phyloP scores from a whole-genome alignment of 2,113 vertebrate species.

The Morone chrysops region DNA sequence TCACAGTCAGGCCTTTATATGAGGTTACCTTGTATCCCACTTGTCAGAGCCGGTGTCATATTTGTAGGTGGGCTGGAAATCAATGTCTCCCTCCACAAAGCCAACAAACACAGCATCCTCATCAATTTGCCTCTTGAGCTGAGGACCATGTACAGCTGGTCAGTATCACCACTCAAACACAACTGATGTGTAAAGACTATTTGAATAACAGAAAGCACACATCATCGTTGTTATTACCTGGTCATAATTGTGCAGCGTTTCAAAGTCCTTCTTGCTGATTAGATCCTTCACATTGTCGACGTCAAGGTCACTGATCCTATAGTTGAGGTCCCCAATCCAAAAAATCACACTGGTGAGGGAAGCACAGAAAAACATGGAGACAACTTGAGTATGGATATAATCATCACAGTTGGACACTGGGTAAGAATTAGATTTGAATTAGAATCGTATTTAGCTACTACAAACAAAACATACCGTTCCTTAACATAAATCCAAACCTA shows the following conservation, averaged over 20 bases:
- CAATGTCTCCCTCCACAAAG: conserved; percentile 91
- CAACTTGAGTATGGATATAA: background rate
- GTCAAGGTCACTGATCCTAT: conserved; percentile 92
- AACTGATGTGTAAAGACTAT: background rate
- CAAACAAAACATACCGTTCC: background rate
- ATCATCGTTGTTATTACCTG: conserved; percentile 85
- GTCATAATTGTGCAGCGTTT: conserved; percentile 87
- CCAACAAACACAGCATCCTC: conserved; percentile 90
- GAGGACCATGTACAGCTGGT: conserved; percentile 26
- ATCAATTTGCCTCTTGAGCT: conserved; percentile 94
- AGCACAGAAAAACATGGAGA: background rate
- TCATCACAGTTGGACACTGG: background rate
- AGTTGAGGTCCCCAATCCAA: conserved; percentile 98
- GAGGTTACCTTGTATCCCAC: conserved; percentile 96
- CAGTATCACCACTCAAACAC: conserved; percentile 9
- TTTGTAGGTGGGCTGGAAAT: conserved; percentile 97
- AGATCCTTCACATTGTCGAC: conserved; percentile 92
- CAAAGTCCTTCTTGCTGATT: conserved; percentile 89
- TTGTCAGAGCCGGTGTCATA: conserved; percentile 93
- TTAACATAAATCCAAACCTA: background rate
- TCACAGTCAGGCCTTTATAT: background rate
- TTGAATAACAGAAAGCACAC: background rate
- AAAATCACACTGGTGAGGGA: conserved; percentile 76
- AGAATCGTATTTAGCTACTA: background rate
- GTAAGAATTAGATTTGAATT: background rate